Percentiles rank a stretch among this genome's conserved stretches.
These are phyloP conservation scores for Aldabrachelys gigantea DNA, from an alignment of 2,113 vertebrate species.

Conservation along the genomic window DNA sequence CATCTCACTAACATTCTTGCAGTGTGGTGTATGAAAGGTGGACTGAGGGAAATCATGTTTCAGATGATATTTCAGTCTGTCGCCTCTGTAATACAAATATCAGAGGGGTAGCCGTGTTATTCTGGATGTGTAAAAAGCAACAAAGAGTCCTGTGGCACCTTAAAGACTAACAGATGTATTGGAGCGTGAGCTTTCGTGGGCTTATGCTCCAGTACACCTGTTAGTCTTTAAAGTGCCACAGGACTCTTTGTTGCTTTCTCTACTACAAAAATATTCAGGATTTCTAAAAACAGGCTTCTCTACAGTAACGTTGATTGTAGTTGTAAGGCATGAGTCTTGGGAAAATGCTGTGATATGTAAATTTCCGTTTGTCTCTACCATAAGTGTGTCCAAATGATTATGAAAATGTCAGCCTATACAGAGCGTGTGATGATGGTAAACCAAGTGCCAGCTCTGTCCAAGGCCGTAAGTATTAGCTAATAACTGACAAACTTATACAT, in stretches of 20 bases:
- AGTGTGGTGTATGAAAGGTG: not conserved
- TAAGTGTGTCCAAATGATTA: not conserved
- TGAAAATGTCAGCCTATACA: not conserved
- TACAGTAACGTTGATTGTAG: not conserved
- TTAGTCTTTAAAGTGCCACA: too few species aligned
- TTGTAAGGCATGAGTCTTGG: not conserved
- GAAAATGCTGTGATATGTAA: not conserved
- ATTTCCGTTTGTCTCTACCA: not conserved
- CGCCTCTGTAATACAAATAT: not conserved
- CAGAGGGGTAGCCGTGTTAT: too few species aligned
- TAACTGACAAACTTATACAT: not conserved
- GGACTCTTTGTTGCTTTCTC: not conserved
- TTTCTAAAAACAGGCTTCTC: not conserved
- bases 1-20: not conserved
- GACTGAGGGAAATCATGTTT: not conserved
- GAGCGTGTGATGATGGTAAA: not conserved
- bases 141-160: too few species aligned
- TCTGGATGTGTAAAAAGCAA: too few species aligned
- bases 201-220: too few species aligned
- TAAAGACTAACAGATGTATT: too few species aligned
- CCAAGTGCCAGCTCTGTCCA: not conserved
- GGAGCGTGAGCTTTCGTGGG: too few species aligned
- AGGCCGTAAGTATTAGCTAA: not conserved
- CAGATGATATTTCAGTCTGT: not conserved
- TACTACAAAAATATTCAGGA: not conserved